Evolutionary conservation across 2,888 invertebrate species (phyloP), one percentile per base, ranked within the genome.

Genomic region (Lochmaea crataegi): DNA sequence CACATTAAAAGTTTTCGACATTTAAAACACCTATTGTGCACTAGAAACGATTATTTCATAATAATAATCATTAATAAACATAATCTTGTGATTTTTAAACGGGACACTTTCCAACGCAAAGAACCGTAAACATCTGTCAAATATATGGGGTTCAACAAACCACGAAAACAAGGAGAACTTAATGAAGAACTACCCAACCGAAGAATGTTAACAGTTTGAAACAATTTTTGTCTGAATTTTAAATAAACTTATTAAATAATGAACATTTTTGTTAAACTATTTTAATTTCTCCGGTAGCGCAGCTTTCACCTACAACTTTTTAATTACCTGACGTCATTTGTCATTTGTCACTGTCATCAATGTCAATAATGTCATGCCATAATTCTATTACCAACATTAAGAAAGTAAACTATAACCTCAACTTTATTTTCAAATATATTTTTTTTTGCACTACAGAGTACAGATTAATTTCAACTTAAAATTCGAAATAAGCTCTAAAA

Each of bases 221-320:
- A 56, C 45, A 51, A 71, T 72, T 45, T 51, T 42, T 65, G n/a
- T 64, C 61, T 58, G 58, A 61, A 60, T 74, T 71, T 73, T 67
- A 16, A 58, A 64, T 69, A 51, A 68, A 68, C 56, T 74, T 65
- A 72, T 61, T 76, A 67, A 73, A 71, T 71, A 73, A 73, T 63
- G 67, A 75, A 51, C 65, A 68, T 12, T 63, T 45, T 63, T 45
- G 7, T 38, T 38, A 51, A 6, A 64, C 65, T 61, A 69, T 65
- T 60, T 67, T 61, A 69, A 65, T 72, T 76, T 76, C 76, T 77
- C 77, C 75, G 76, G 76, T 71, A 75, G 71, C 72, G 72, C 79
- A 80, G 81, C 83, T 83, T 83, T 83, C 83, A 81, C 83, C 79
- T 72, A 74, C 63, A 61, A 53, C 51, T 45, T 72, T 72, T 68